Conservation (phyloP, 2,797 vertebrate species). For the Malacoctenus gilli region DNA sequence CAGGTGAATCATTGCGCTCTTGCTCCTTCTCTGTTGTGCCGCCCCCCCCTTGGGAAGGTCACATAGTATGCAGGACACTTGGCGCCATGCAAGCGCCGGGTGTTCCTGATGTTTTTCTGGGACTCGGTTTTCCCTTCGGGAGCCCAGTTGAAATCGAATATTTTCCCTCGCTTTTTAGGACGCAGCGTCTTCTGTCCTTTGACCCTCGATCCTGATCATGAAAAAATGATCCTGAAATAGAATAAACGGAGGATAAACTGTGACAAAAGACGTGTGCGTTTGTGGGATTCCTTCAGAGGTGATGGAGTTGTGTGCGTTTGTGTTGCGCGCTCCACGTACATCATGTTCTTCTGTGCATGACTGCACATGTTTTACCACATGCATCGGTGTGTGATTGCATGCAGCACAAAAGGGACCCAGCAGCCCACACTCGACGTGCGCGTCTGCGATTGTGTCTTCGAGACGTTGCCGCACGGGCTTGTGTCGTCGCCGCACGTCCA, state of each 20-base stretch:
- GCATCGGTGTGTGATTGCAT: background rate
- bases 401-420: background rate
- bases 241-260: too few relatives aligned
- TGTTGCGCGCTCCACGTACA: constrained; percentile 10
- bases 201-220: too few relatives aligned
- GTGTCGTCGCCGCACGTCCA: constrained; percentile 37
- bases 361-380: background rate
- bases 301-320: background rate
- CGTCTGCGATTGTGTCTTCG: constrained; percentile 1
- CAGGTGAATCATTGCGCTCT: constrained; percentile 3
- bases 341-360: background rate
- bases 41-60: constrained; percentile 39
- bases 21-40: background rate
- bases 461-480: constrained; percentile 4
- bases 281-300: background rate
- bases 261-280: too few relatives aligned
- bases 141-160: background rate
- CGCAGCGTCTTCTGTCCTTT: background rate
- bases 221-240: too few relatives aligned
- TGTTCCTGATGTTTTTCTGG: constrained; percentile 4
- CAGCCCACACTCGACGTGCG: background rate
- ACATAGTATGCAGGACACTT: constrained; percentile 12
- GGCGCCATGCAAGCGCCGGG: constrained; percentile 9
- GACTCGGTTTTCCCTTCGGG: constrained; percentile 7
- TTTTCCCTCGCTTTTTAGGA: background rate